phyloP scores from a whole-genome alignment of 2,113 vertebrate species.

The Amazona guildingii region DNA sequence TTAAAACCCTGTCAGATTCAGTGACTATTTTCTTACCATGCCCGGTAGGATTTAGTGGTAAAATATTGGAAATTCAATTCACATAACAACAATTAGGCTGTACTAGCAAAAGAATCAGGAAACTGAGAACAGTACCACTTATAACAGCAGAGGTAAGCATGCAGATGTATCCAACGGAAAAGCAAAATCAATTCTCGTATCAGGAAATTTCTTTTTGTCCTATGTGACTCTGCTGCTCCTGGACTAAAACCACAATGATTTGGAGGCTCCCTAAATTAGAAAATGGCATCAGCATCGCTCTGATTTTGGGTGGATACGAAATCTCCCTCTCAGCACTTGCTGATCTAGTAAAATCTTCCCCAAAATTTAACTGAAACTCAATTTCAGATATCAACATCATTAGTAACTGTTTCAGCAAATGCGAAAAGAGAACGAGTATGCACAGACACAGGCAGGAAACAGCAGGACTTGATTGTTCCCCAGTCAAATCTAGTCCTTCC shows the following conservation, averaged over 20 bases:
- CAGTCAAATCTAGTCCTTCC: not conserved
- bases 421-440: not conserved
- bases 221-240: not conserved
- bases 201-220: not conserved
- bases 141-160: not conserved
- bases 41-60: not conserved
- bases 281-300: not conserved
- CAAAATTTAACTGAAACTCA: not conserved
- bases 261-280: not conserved
- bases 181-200: not conserved
- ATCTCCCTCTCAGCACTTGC: not conserved
- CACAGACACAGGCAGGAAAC: not conserved
- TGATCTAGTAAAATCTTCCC: not conserved
- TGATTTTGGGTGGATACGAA: not conserved
- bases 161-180: not conserved
- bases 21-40: not conserved
- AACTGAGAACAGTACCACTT: not conserved
- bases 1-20: not conserved
- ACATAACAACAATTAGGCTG: not conserved
- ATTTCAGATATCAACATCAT: not conserved
- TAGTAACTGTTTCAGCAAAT: not conserved
- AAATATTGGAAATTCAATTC: not conserved
- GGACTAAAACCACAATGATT: not conserved
- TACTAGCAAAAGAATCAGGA: not conserved
- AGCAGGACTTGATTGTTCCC: not conserved